Evolutionary conservation across 2,797 vertebrate genomes (phyloP).

Genomic region (Lutra lutra): DNA sequence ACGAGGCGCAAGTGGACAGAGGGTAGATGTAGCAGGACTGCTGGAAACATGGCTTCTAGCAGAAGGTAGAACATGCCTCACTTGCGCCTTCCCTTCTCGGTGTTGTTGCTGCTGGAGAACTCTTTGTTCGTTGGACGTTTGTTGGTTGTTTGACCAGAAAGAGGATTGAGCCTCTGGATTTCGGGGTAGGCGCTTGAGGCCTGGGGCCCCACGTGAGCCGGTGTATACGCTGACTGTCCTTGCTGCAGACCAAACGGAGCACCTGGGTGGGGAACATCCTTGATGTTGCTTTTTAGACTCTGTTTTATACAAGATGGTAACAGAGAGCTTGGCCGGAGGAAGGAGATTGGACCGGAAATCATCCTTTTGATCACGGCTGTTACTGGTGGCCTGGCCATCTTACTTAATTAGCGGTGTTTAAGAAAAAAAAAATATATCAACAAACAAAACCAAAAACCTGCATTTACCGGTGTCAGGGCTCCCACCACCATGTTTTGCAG

Average conservation of each 20-base stretch:
- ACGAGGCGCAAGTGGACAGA: background rate
- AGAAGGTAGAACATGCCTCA: background rate
- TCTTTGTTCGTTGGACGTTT: conserved; percentile 14
- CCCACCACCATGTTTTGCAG: background rate
- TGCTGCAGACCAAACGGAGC: background rate
- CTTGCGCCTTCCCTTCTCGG: background rate
- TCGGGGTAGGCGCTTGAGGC: background rate
- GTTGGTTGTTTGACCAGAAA: background rate
- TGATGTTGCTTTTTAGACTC: background rate
- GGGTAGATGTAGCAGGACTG: background rate
- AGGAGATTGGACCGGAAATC: background rate
- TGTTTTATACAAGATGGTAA: background rate
- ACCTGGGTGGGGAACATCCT: background rate
- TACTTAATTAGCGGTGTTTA: background rate
- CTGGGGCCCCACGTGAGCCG: background rate
- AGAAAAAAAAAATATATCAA: background rate
- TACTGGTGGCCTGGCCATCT: background rate
- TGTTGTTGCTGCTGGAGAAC: background rate
- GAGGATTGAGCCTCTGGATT: background rate
- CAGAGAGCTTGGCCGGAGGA: background rate
- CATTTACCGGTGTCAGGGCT: background rate
- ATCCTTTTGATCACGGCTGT: background rate
- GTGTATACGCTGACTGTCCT: background rate
- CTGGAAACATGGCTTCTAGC: background rate
- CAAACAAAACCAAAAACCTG: background rate